Evolutionary conservation across 2,113 vertebrate genomes (phyloP), one percentile per base, ranked within the genome.

Genomic region (Zapus hudsonius): DNA sequence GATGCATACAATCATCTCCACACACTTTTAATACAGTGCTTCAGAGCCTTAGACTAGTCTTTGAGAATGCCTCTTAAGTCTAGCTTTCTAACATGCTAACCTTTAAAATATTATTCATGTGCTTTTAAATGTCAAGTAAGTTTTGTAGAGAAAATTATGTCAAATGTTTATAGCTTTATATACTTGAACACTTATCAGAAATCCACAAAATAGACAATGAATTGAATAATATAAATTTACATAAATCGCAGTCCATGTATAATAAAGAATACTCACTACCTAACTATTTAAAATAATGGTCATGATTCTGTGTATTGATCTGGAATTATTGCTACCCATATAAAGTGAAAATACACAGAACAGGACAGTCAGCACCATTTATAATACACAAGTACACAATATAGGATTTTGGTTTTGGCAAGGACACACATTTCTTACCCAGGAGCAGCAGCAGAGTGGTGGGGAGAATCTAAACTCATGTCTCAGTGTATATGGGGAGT

Each of bases 81-180:
- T 16, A 12, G 16, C 2, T 59, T 64, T 42, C 38, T 82, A 33
- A 42, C 38, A 64, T 22, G 40, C 38, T 82, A 52, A 52, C 52
- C 66, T 66, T n/a, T 8, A 74, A 33, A 74, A 33, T 61, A 7
- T 47, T 75, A 57, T 27, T 73, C 83, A 69, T 31, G 1, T 89
- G n/a, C 31, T 22, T 85, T 91, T 67, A 67, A 94, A 78, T 67
- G 9, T 93, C 87, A 42, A 29, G 16, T 17, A 84, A 38, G 17
- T 94, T 79, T 87, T 31, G 0, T 89, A 38, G 44, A 22, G 25
- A 85, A 64, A 85, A 33, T 83, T 92, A 87, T 80, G 84, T 64
- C 55, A 75, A 1, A 47, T 59, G 7, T 63, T 75, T 55, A 57
- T 74, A 66, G 29, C 42, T 83, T 82, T 67, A 17, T 89, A 31